Percentiles rank a stretch among this genome's conserved stretches.
Evolutionary conservation across 2,797 vertebrate species (phyloP).

Genomic region (Prunella strophiata): DNA sequence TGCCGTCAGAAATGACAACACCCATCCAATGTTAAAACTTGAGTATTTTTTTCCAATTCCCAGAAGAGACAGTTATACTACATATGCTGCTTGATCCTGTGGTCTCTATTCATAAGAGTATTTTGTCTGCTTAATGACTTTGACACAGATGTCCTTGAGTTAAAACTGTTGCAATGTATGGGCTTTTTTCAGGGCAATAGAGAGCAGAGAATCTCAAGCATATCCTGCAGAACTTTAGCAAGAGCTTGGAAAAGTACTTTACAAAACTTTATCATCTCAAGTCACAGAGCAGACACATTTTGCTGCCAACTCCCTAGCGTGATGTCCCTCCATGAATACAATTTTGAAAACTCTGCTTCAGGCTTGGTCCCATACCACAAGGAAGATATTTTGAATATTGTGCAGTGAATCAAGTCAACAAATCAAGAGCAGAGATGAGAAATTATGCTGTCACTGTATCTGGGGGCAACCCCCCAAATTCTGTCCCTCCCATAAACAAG

Average conservation of each 20-base stretch:
- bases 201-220: background rate
- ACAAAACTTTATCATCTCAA: background rate
- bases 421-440: background rate
- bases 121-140: background rate
- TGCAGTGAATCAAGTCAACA: accelerated
- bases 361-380: background rate
- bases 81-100: background rate
- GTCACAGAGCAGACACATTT: background rate
- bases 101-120: background rate
- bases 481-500: accelerated
- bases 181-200: background rate
- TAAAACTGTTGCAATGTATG: background rate
- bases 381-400: background rate
- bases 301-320: accelerated
- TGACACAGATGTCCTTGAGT: background rate
- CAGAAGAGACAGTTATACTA: background rate
- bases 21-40: slow-evolving; percentile 8
- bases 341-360: background rate
- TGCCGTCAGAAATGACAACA: slow-evolving; percentile 12
- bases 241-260: background rate
- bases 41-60: background rate
- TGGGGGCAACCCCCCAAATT: background rate
- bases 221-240: background rate
- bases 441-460: background rate
- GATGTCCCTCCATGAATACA: background rate